Evolutionary conservation across 1,140 invertebrate genomes (phyloP).

Genomic region (Solenopsis fugax): DNA sequence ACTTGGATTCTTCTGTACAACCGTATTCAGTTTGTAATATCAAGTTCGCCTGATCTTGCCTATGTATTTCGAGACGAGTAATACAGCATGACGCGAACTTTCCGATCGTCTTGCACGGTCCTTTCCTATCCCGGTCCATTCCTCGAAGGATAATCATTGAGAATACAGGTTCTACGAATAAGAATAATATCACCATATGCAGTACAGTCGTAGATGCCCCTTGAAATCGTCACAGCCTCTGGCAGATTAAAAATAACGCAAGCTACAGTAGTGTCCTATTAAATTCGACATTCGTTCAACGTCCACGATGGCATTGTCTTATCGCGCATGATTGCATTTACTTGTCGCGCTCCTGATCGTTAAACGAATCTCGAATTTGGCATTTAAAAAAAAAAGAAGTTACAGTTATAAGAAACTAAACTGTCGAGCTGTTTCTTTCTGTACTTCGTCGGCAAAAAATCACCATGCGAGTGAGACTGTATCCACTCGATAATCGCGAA

Average conservation of each 20-base stretch:
- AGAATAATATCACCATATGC: constrained; percentile 61
- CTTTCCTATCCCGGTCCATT: constrained; percentile 6
- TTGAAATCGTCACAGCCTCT: constrained; percentile 61
- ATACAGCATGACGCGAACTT: not conserved
- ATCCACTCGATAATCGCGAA: constrained; percentile 14
- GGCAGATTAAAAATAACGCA: constrained; percentile 59
- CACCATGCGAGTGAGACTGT: constrained; percentile 44
- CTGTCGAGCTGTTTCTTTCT: constrained; percentile 40
- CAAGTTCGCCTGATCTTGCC: not conserved
- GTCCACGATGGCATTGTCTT: not conserved
- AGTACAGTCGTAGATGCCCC: constrained; percentile 44
- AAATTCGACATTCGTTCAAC: constrained; percentile 18
- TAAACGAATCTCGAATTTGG: constrained; percentile 17
- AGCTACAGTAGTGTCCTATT: constrained; percentile 44
- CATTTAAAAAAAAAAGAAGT: constrained; percentile 21
- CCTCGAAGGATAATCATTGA: constrained; percentile 29
- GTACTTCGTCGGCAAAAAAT: constrained; percentile 43
- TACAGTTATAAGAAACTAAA: constrained; percentile 43
- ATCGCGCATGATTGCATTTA: too few relatives aligned
- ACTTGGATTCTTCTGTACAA: not conserved
- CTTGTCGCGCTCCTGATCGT: not conserved
- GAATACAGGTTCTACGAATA: constrained; percentile 47
- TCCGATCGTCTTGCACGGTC: not conserved
- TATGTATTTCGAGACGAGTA: not conserved
- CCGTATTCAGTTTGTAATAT: not conserved